Evolutionary conservation across 2,888 invertebrate species (phyloP).

Genomic region (Invenusta paracnida): DNA sequence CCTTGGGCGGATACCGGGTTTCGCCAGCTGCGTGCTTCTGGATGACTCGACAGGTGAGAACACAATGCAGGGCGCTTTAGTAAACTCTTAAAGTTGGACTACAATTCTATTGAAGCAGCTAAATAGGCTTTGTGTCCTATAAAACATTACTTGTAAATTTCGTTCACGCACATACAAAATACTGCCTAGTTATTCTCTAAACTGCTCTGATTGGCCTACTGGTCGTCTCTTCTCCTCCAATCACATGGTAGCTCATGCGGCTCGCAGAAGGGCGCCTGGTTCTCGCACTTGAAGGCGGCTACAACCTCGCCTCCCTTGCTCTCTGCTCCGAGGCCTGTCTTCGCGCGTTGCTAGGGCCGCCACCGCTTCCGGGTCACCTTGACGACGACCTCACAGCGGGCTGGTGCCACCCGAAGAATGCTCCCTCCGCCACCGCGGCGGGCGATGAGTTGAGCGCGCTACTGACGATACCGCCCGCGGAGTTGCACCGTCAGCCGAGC

Average conservation of each 20-base stretch:
- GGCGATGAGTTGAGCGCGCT: background rate
- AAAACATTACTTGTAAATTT: no score
- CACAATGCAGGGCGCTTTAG: background rate
- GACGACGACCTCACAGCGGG: background rate
- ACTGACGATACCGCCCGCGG: background rate
- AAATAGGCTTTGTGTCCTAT: no score
- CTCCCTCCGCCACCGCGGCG: no score
- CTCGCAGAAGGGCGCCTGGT: conserved; percentile 76
- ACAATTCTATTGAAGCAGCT: no score
- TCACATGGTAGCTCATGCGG: conserved; percentile 64
- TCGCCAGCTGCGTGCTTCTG: conserved; percentile 66
- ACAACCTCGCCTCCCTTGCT: conserved; percentile 90
- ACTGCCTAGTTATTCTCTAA: no score
- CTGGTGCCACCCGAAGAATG: no score
- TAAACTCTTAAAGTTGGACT: background rate
- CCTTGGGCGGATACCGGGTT: conserved; percentile 91
- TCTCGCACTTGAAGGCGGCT: conserved; percentile 88
- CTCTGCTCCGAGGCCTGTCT: conserved; percentile 95
- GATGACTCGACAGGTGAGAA: conserved; percentile 34
- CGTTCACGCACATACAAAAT: no score
- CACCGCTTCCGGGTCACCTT: background rate
- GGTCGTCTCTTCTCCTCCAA: conserved; percentile 63
- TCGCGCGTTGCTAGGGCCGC: conserved; percentile 67
- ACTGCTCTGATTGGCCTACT: no score
- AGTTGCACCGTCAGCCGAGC: background rate